Conservation (phyloP, 2,797 vertebrate genomes). For the Spinibarbus caldwelli region DNA sequence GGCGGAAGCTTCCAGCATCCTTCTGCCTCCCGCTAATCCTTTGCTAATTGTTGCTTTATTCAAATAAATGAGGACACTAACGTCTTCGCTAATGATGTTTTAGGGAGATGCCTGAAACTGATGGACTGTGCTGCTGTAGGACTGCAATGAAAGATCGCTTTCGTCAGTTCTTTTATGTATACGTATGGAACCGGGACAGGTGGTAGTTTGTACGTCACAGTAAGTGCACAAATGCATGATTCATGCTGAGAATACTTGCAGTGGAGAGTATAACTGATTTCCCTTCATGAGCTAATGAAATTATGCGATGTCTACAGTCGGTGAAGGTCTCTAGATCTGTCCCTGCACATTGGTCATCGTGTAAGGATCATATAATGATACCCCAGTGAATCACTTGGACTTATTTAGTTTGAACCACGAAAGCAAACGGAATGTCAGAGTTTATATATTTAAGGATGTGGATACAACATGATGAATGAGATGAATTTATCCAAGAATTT, state of each 20-base stretch:
- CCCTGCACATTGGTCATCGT: background rate
- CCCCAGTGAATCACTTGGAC: background rate
- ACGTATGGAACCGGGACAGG: slow-evolving; percentile 6
- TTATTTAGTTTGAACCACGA: background rate
- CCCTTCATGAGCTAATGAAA: slow-evolving; percentile 17
- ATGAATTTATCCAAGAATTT: background rate
- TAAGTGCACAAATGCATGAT: slow-evolving; percentile 33
- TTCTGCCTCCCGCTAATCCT: slow-evolving; percentile 37
- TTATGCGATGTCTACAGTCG: slow-evolving; percentile 44
- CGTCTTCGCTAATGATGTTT: slow-evolving; percentile 6
- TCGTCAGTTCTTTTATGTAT: slow-evolving; percentile 13
- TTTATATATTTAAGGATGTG: background rate
- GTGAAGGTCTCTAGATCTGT: slow-evolving; percentile 39
- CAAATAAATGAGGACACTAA: slow-evolving; percentile 35
- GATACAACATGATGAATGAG: background rate
- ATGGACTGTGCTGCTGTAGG: background rate
- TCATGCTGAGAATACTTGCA: slow-evolving; percentile 11
- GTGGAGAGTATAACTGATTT: slow-evolving; percentile 34
- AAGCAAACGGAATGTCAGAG: background rate
- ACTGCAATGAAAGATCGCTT: background rate
- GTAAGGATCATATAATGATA: background rate
- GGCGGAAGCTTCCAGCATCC: slow-evolving; percentile 40
- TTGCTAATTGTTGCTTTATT: slow-evolving; percentile 38
- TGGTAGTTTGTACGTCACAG: slow-evolving; percentile 32
- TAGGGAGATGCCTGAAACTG: background rate